These are phyloP conservation scores for Rhyacophila evoluta DNA, from an alignment of 2,888 invertebrate species.

Conservation along the genomic window DNA sequence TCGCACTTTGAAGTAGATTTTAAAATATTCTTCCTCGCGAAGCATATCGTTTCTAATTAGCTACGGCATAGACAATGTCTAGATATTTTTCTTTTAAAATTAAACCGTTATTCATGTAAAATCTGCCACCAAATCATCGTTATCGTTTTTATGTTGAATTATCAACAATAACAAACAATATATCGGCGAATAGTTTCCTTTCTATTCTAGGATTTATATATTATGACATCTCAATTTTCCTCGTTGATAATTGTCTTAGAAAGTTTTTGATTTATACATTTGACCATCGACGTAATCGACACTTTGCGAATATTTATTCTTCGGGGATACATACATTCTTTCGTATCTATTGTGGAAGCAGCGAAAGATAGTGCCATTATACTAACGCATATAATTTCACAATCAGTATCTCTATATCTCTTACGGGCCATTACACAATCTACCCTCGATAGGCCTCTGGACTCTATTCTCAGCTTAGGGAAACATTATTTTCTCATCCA, in stretches of 20 bases:
- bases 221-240: no score
- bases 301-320: not conserved
- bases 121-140: no score
- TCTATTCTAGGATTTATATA: no score
- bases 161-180: no score
- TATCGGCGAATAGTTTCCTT: no score
- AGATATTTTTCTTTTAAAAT: no score
- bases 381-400: not conserved
- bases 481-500: slow-evolving; percentile 8
- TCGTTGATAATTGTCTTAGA: not conserved
- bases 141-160: no score
- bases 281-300: not conserved
- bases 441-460: not conserved
- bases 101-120: no score
- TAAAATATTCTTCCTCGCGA: no score
- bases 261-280: not conserved
- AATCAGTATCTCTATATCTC: slow-evolving; percentile 9
- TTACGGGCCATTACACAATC: slow-evolving; percentile 15
- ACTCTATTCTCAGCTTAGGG: not conserved
- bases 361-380: not conserved
- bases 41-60: no score
- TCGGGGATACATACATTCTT: not conserved
- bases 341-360: not conserved
- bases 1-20: no score
- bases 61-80: no score